Evolutionary conservation across 2,888 invertebrate species (phyloP).

Genomic region (Noctuana brunneofusca): DNA sequence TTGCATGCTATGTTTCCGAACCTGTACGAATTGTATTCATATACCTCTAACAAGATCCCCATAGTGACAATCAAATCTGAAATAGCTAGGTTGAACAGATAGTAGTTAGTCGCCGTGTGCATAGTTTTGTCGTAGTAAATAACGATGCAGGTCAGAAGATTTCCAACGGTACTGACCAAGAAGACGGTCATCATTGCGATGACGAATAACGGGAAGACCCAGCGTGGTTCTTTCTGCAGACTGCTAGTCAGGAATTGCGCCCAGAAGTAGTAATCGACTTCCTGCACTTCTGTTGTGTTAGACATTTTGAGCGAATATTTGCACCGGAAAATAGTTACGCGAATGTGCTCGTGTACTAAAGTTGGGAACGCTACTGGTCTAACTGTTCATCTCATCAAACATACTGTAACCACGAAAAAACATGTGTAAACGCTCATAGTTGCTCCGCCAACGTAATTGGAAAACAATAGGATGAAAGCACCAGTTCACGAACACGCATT

Average conservation of each 20-base stretch:
- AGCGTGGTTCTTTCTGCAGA: constrained; percentile 43
- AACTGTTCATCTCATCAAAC: constrained; percentile 9
- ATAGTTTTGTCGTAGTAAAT: constrained; percentile 64
- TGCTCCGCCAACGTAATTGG: constrained; percentile 18
- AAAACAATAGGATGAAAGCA: constrained; percentile 10
- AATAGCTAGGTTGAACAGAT: constrained; percentile 67
- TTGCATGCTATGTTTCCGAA: constrained; percentile 52
- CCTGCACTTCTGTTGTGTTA: constrained; percentile 57
- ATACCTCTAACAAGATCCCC: constrained; percentile 55
- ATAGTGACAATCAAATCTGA: constrained; percentile 65
- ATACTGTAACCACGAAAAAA: constrained; percentile 9
- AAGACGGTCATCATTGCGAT: constrained; percentile 48
- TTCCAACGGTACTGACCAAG: constrained; percentile 56
- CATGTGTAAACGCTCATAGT: constrained; percentile 7
- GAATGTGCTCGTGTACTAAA: constrained; percentile 5
- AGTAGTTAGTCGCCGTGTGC: constrained; percentile 71
- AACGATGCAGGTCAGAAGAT: constrained; percentile 69
- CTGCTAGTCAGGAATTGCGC: constrained; percentile 45
- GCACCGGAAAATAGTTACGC: not conserved
- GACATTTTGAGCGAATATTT: constrained; percentile 35
- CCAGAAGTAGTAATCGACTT: constrained; percentile 74
- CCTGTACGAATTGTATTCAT: constrained; percentile 45
- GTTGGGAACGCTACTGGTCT: constrained; percentile 11
- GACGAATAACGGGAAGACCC: constrained; percentile 43
- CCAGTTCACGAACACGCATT: not conserved